Evolutionary conservation across 2,888 invertebrate genomes (phyloP).

Genomic region (Spodoptera exigua): DNA sequence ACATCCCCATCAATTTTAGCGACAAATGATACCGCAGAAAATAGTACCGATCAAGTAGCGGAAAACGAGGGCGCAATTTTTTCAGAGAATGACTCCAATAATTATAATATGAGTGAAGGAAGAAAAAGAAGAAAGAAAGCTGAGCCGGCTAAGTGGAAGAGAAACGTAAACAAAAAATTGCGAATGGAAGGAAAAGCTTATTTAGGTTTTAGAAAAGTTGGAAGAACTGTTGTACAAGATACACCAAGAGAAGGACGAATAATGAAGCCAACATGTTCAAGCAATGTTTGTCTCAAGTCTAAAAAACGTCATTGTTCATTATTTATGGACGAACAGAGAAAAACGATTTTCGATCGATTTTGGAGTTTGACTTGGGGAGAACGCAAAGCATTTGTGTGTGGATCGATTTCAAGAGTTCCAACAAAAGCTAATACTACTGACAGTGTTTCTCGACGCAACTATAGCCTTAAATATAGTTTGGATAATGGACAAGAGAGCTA

Average conservation of each 20-base stretch:
- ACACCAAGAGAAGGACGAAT: slow-evolving; percentile 19
- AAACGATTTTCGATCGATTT: slow-evolving; percentile 21
- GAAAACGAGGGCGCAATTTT: slow-evolving; percentile 8
- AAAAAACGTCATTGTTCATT: slow-evolving; percentile 20
- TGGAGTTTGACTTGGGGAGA: slow-evolving; percentile 26
- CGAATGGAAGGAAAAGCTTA: slow-evolving; percentile 21
- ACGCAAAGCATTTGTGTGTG: slow-evolving; percentile 15
- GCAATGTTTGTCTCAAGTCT: slow-evolving; percentile 16
- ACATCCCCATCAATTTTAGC: too few species aligned
- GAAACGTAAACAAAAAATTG: slow-evolving; percentile 17
- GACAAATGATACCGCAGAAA: too few species aligned
- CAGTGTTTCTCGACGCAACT: slow-evolving; percentile 19
- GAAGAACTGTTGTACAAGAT: slow-evolving; percentile 17
- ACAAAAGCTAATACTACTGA: slow-evolving; percentile 22
- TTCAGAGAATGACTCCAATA: slow-evolving; percentile 8
- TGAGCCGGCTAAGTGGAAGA: slow-evolving; percentile 14
- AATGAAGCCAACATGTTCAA: slow-evolving; percentile 20
- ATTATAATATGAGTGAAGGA: slow-evolving; percentile 17
- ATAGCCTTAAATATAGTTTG: slow-evolving; percentile 23
- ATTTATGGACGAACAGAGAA: slow-evolving; percentile 24
- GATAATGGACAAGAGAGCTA: slow-evolving; percentile 26
- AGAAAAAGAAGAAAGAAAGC: slow-evolving; percentile 14
- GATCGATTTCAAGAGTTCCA: slow-evolving; percentile 17
- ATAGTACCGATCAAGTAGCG: slow-evolving; percentile 11
- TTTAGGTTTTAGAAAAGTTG: slow-evolving; percentile 16